Conservation (phyloP, 2,888 invertebrate genomes). For the Prenolepis imparis region DNA sequence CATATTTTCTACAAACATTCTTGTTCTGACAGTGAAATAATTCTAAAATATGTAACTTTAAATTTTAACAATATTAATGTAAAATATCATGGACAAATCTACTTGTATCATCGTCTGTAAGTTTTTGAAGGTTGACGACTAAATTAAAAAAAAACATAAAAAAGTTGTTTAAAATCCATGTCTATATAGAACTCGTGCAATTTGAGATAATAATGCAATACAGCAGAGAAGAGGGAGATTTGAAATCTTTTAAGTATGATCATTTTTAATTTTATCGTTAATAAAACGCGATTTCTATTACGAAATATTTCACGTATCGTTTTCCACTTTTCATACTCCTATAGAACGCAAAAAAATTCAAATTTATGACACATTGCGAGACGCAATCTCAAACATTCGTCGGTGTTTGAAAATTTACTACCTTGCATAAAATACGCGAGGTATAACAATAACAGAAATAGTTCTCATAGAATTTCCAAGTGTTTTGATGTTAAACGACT, state of each 20-base stretch:
- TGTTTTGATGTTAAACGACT: constrained; percentile 11
- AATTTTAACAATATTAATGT: neutral
- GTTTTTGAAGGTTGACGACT: neutral
- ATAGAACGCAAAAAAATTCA: constrained; percentile 26
- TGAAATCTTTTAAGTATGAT: neutral
- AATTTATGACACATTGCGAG: constrained; percentile 38
- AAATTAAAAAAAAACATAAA: neutral
- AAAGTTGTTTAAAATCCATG: neutral
- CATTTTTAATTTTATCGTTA: constrained; percentile 4
- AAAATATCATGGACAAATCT: neutral
- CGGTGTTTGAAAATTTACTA: constrained; percentile 19
- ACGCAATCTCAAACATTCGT: constrained; percentile 19
- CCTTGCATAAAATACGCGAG: constrained; percentile 23
- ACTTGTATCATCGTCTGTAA: neutral
- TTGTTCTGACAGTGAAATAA: neutral
- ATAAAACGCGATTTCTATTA: constrained; percentile 7
- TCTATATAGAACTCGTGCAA: neutral
- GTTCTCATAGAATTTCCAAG: constrained; percentile 22
- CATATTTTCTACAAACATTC: neutral
- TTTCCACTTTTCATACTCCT: constrained; percentile 31
- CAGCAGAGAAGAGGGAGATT: neutral
- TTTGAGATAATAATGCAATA: neutral
- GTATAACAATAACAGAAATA: constrained; percentile 18
- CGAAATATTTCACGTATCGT: constrained; percentile 15
- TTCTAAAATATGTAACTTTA: neutral